Evolutionary conservation across 1,140 invertebrate species (phyloP), one percentile per base, ranked within the genome.

Genomic region (Teleogryllus occipitalis): DNA sequence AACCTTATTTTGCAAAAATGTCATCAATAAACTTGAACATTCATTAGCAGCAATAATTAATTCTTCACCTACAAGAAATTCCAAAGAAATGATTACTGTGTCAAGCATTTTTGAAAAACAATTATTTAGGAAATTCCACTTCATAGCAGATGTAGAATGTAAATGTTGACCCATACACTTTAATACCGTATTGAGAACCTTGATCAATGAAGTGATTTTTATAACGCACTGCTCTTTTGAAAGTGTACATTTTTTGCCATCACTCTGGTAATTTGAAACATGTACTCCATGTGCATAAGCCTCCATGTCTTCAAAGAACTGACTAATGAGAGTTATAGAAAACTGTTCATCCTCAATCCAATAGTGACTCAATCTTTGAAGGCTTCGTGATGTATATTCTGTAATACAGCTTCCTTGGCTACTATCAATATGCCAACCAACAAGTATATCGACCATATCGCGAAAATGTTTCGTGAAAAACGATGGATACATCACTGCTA

Each of bases 361-460:
- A 84, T 96, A 97, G 6, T 90, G 88, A 15, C 92, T 90, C 72
- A 98, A 89, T 82, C 91, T 91, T 82, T 94, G 91, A n/a, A 98
- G 86, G 54, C 94, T 93, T 80, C 91, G 88, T 39, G 89, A 93
- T 5, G 91, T 90, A 82, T 90, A 90, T 18, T 87, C 82, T 8
- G 89, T 87, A 82, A 95, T 91, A 84, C 91, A 85, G 86, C 90
- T 81, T 85, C 92, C 84, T 85, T 98, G 96, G 3, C 91, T 92
- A 47, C 91, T 91, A 85, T 98, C 97, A 75, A 98, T 93, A 85
- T 97, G 96, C 97, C 97, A 98, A 7, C 97, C 97, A 72, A 98
- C 95, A 15, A 98, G 87, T 82, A 98, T 97, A 83, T 98, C 97
- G 15, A 98, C 95, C n/a, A 94, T 94, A 84, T 98, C 96, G 77